Conservation (phyloP, 2,888 invertebrate genomes). For the Tolmerus cingulatus region DNA sequence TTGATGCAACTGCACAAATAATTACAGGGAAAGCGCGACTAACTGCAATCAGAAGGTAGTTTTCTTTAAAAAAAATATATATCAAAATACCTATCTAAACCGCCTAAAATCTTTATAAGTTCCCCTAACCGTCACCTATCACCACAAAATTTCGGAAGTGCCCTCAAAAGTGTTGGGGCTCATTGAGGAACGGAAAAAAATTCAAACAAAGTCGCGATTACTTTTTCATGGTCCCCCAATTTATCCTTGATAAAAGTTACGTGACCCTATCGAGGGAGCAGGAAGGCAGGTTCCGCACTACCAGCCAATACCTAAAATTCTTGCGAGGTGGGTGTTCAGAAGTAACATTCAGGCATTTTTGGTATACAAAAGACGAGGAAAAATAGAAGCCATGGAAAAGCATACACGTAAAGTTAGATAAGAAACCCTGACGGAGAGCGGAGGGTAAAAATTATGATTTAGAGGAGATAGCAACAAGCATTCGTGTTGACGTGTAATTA, state of each 20-base stretch:
- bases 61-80: not conserved
- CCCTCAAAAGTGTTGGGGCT: not conserved
- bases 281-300: not conserved
- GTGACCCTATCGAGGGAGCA: not conserved
- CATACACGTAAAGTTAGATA: not conserved
- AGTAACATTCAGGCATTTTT: not conserved
- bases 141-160: not conserved
- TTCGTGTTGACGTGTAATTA: conserved; percentile 30
- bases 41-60: conserved; percentile 11
- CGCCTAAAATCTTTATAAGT: not conserved
- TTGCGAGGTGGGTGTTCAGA: not conserved
- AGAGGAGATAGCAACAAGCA: conserved; percentile 11
- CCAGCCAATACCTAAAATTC: not conserved
- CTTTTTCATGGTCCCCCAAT: not conserved
- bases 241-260: not conserved
- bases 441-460: not conserved
- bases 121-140: not conserved
- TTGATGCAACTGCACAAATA: not conserved
- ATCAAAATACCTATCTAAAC: not conserved
- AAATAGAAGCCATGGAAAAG: not conserved
- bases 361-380: not conserved
- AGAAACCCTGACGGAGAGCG: not conserved
- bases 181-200: not conserved
- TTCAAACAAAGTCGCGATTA: not conserved
- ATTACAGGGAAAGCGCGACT: conserved; percentile 16